phyloP scores from a whole-genome alignment of 2,888 invertebrate species.

The Terebella lapidaria region DNA sequence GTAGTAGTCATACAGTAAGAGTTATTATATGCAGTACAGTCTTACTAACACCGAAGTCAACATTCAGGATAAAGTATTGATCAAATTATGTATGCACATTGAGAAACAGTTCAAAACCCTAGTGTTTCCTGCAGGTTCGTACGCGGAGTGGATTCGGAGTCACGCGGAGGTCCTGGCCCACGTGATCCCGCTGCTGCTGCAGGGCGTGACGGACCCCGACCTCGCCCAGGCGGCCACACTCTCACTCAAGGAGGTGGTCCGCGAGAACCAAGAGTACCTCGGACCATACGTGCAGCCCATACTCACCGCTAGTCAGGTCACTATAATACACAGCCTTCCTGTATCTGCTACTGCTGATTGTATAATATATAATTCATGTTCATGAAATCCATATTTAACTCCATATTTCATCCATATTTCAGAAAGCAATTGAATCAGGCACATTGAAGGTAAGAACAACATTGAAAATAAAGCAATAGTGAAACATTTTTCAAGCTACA shows the following conservation, averaged over 20 bases:
- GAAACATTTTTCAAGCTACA: not conserved
- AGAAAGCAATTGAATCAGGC: not conserved
- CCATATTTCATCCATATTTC: too few relatives aligned
- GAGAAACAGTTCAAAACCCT: too few relatives aligned
- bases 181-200: constrained; percentile 66
- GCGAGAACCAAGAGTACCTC: constrained; percentile 65
- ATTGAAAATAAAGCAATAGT: too few relatives aligned
- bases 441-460: not conserved
- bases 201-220: constrained; percentile 63
- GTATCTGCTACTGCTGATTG: too few relatives aligned
- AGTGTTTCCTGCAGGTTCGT: too few relatives aligned
- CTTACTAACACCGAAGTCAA: too few relatives aligned
- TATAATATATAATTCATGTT: too few relatives aligned
- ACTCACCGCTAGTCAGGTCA: constrained; percentile 63
- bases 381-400: too few relatives aligned
- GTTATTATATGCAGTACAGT: too few relatives aligned
- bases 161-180: constrained; percentile 66
- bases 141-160: constrained; percentile 77
- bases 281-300: constrained; percentile 73
- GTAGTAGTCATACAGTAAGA: too few relatives aligned
- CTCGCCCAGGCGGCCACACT: constrained; percentile 77
- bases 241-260: constrained; percentile 80
- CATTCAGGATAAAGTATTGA: too few relatives aligned
- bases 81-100: too few relatives aligned
- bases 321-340: not conserved